Conservation (phyloP, 2,113 vertebrate genomes). For the Talpa occidentalis region DNA sequence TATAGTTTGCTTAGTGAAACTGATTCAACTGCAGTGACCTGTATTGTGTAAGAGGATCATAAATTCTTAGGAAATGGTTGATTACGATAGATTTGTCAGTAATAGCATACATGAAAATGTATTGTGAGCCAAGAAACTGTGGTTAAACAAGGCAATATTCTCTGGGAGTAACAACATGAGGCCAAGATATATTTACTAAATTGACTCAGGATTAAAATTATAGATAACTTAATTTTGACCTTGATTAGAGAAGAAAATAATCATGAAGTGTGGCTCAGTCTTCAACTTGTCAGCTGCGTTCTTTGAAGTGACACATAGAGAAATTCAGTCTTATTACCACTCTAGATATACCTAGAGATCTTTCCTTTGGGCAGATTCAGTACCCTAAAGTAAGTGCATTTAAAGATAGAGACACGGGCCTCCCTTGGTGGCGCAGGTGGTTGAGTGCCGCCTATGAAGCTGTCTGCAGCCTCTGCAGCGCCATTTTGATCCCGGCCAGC, state of each 20-base stretch:
- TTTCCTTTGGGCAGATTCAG: background rate
- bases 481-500: too few relatives aligned
- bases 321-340: background rate
- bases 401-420: background rate
- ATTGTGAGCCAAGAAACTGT: background rate
- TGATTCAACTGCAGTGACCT: background rate
- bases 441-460: too few relatives aligned
- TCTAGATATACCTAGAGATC: background rate
- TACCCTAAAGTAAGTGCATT: background rate
- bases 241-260: slow-evolving; percentile 42
- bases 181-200: background rate
- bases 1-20: background rate
- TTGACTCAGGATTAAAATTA: slow-evolving; percentile 12
- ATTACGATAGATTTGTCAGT: background rate
- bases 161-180: background rate
- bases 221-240: background rate
- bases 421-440: too few relatives aligned
- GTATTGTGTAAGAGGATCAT: background rate
- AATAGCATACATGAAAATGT: background rate
- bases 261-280: background rate
- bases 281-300: background rate
- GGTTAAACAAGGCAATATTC: background rate
- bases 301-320: background rate
- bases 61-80: slow-evolving; percentile 27
- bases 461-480: too few relatives aligned